Conservation (phyloP, 2,797 vertebrate genomes). For the Sebastes kiyomatsui region DNA sequence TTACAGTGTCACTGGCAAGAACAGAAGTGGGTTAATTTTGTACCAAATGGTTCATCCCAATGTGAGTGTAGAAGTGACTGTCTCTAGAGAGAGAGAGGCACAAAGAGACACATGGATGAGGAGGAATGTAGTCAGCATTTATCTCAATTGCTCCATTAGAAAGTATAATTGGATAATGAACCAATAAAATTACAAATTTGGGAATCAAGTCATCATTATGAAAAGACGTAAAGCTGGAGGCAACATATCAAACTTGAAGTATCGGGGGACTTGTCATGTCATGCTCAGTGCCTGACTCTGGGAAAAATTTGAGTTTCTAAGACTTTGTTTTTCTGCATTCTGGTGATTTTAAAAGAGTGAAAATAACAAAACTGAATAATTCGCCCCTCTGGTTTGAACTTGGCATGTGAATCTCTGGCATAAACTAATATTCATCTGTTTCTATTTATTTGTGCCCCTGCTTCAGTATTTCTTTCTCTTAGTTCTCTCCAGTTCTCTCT, state of each 20-base stretch:
- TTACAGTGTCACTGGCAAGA: slow-evolving; percentile 1
- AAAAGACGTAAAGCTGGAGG: neutral
- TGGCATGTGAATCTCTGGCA: no score
- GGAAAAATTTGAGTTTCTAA: no score
- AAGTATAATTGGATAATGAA: neutral
- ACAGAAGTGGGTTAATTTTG: slow-evolving; percentile 19
- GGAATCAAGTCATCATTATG: neutral
- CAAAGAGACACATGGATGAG: slow-evolving; percentile 5
- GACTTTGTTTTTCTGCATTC: neutral
- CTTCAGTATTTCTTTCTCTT: neutral
- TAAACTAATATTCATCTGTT: no score
- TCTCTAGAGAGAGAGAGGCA: slow-evolving; percentile 4
- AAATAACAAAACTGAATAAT: neutral
- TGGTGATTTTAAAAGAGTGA: neutral
- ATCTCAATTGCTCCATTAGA: slow-evolving; percentile 14
- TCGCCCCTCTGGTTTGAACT: no score
- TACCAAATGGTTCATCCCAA: slow-evolving; percentile 5
- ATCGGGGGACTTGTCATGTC: neutral
- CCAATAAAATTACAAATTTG: neutral
- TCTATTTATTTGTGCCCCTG: no score
- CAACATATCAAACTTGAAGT: slow-evolving; percentile 11
- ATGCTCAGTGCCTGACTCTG: neutral
- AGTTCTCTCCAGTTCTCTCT: neutral
- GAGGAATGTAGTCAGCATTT: neutral
- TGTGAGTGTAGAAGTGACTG: slow-evolving; percentile 14